Base-by-base conservation (phyloP, 2,888 invertebrate genomes). In the Diarsia mendica region DNA sequence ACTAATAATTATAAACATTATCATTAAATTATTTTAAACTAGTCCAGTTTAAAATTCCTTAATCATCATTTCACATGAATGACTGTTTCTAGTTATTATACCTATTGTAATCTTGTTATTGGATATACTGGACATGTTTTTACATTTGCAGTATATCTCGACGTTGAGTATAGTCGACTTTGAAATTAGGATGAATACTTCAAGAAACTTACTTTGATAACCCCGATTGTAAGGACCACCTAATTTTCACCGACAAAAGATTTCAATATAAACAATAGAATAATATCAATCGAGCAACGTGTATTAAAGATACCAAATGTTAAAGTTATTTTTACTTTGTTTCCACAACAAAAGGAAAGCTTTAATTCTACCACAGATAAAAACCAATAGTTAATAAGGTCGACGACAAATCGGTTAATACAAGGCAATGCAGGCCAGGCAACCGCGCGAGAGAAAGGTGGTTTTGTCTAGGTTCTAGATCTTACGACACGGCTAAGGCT, bases 381-480 rank as follows among this genome's bases (percentile, higher is more conserved):
- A 15, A 66, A 39, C 74, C 58, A 10, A 61, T n/a, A 67, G 39
- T 73, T 65, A 76, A 73, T 85, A 70, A 78, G 81, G 81, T 77
- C 78, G 80, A 39, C 79, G 58, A 74, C 77, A 85, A 81, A 80
- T 79, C 82, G 73, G 76, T 73, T 70, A 65, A 61, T 48, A 67
- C 48, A 60, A 58, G 39, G 39, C 66, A 67, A 66, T 44, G 64
- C 70, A 64, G 63, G 28, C 74, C 80, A 39, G 63, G 67, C 77
- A 72, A 65, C 82, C 53, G 49, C 23, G 75, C 72, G 72, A 90
- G 92, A 89, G 92, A 92, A 92, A 92, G 92, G 92, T 85, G 85
- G 89, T 89, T 89, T 86, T 86, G 89, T 89, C 82, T 87, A 86
- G 85, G 83, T 75, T 89, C 83, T 87, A 86, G 85, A 84, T 79